Percentiles rank a stretch among this genome's conserved stretches.
These are phyloP conservation scores for Esox niger DNA, from an alignment of 2,113 vertebrate species.

Conservation along the genomic window DNA sequence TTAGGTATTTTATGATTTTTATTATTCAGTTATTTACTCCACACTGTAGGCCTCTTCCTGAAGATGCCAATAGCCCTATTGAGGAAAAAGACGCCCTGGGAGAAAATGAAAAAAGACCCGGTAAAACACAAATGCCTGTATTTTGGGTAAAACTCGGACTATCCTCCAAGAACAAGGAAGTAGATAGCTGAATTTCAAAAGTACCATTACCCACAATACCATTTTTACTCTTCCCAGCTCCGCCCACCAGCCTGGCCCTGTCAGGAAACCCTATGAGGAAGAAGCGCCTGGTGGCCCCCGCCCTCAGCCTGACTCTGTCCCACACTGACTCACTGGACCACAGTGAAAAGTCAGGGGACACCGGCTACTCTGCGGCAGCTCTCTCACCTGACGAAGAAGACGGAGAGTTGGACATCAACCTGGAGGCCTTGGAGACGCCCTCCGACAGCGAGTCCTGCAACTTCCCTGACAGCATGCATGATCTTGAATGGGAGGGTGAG, in stretches of 20 bases:
- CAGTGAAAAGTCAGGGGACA: constrained; percentile 41
- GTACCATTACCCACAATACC: not conserved
- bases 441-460: constrained; percentile 78
- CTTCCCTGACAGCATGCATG: constrained; percentile 63
- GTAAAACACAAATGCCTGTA: constrained; percentile 19
- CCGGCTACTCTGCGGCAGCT: constrained; percentile 34
- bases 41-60: constrained; percentile 58
- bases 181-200: not conserved
- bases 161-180: no score
- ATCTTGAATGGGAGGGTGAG: constrained; percentile 82
- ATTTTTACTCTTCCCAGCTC: constrained; percentile 42
- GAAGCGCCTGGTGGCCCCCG: constrained; percentile 73
- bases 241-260: constrained; percentile 66
- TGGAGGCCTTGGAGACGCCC: constrained; percentile 80
- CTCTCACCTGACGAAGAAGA: constrained; percentile 56
- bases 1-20: no score
- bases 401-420: constrained; percentile 73
- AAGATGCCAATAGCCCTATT: constrained; percentile 44
- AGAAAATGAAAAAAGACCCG: constrained; percentile 25
- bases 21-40: not conserved
- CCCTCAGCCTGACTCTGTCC: constrained; percentile 66
- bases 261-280: constrained; percentile 66
- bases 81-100: constrained; percentile 33
- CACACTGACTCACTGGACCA: constrained; percentile 32
- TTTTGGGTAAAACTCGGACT: not conserved